Evolutionary conservation across 35 echinoderm and acorn worm species (phyloP), one percentile per base, ranked within the genome.

Genomic region (Apostichopus parvimensis): DNA sequence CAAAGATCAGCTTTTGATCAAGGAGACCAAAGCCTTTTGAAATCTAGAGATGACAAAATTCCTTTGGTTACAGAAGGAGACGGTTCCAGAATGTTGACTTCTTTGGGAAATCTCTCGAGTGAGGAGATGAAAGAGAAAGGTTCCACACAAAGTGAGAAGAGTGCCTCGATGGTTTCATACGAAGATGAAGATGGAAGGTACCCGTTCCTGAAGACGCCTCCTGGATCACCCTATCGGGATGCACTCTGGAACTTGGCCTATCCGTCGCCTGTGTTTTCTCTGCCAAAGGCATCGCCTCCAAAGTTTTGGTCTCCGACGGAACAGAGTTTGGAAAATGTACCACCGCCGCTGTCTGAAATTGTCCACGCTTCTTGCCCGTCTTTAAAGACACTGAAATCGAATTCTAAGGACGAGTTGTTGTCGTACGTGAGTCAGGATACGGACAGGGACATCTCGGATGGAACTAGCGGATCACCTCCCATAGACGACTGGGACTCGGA

Each of bases 211-310:
- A 56, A 23, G 23, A 84, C 81, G 28, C 81, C 81, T 22, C 57
- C 81, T 9, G 9, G 34, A 58, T 84, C 81, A 4, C 81, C 81
- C 11, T 84, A 84, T 84, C 81, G 17, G 57, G 96, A 98, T 94
- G 96, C 87, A 56, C 84, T 98, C 75, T 94, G 94, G 96, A 79
- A 87, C 54, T 62, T 98, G 79, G 75, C 94, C 54, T 98, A 94
- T 70, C 92, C 90, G 21, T 98, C 96, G 6, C 96, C 96, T 7
- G 61, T 82, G 13, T 73, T 21, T 25, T 73, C 78, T 12, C 56
- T 86, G 13, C 66, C 87, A 17, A 70, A 73, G 73, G 57, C 75
- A 20, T 94, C 92, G 10, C 96, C 96, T 11, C 96, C 96, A 72
- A 93, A 93, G 77, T 92, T 56, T 56, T 98, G 94, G 94, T 98